phyloP scores from a whole-genome alignment of 2,888 invertebrate genomes.

The Metacarcinus magister region DNA sequence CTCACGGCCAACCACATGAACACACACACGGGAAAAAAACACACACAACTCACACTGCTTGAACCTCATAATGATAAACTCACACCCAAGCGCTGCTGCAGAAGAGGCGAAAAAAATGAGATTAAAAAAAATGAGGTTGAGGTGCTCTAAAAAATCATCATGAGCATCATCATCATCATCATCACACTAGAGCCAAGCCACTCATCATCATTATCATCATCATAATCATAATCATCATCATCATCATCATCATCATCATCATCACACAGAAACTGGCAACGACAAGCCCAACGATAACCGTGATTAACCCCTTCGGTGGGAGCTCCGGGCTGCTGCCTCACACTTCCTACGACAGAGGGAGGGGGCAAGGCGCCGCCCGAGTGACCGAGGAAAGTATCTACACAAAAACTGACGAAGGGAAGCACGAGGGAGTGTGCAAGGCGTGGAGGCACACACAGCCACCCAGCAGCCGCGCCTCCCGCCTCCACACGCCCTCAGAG shows the following conservation, averaged over 20 bases:
- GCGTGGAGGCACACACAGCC: background rate
- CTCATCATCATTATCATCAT: slow-evolving; percentile 58
- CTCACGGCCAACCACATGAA: too few species aligned
- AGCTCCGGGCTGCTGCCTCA: slow-evolving; percentile 75
- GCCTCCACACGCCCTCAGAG: too few species aligned
- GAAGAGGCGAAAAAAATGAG: slow-evolving; percentile 28
- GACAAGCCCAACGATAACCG: slow-evolving; percentile 81
- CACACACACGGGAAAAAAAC: too few species aligned
- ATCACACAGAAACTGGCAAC: slow-evolving; percentile 71
- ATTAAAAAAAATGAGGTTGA: background rate
- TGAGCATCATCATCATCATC: slow-evolving; percentile 6
- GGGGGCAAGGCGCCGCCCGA: slow-evolving; percentile 58
- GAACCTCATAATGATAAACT: too few species aligned
- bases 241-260: slow-evolving; percentile 55
- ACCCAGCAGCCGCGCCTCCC: too few species aligned
- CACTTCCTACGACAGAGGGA: slow-evolving; percentile 74
- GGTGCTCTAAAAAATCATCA: too few species aligned
- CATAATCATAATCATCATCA: slow-evolving; percentile 60
- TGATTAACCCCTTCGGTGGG: slow-evolving; percentile 80
- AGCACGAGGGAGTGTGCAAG: background rate
- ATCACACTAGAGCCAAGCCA: slow-evolving; percentile 68
- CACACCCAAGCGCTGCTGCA: background rate
- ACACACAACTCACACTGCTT: too few species aligned
- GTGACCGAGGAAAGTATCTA: slow-evolving; percentile 50
- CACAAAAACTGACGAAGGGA: slow-evolving; percentile 18